Evolutionary conservation across 2,888 invertebrate species (phyloP), one percentile per base, ranked within the genome.

Genomic region (Agonum fuliginosum): DNA sequence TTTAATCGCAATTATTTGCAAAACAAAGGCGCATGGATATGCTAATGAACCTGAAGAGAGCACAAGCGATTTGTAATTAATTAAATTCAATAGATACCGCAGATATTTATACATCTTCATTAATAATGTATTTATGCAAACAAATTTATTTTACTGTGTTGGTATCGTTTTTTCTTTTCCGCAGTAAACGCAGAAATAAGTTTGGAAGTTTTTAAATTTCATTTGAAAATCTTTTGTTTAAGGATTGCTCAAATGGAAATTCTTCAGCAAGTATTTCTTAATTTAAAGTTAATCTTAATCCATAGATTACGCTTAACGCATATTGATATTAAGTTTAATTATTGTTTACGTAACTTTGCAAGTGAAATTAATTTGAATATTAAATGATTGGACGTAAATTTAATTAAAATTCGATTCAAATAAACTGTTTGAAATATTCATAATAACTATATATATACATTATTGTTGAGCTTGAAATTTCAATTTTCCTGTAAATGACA

Each of bases 211-310:
- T 62, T 54, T 62, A 30, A 62, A 62, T 30, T 62, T 30, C 58
- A 62, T 62, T 62, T 62, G 30, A 30, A 62, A 30, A 62, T 62
- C 58, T 62, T 62, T 62, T 27, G 27, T 62, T 62, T 19, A 34
- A 30, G 17, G 30, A 10, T 62, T 62, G 8, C 58, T 6, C 24
- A 27, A 24, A 12, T 24, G 54, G 22, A 54, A 54, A 54, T 24
- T 54, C 54, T 54, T 54, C 24, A 2, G 5, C 6, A 54, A 54
- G 54, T 54, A 62, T 62, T 30, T 30, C 30, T 62, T 34, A 62
- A 62, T 30, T 30, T 62, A 10, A 17, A 62, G 58, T 62, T 30
- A 62, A 62, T 27, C 58, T 27, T 62, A 62, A 62, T 58, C 58
- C 30, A 30, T 30, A 62, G 17, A 62, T 62, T 62, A 62, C 27